Percentiles rank a stretch among this genome's conserved stretches.
Conservation (phyloP, 2,113 vertebrate genomes). For the Tenrec ecaudatus region DNA sequence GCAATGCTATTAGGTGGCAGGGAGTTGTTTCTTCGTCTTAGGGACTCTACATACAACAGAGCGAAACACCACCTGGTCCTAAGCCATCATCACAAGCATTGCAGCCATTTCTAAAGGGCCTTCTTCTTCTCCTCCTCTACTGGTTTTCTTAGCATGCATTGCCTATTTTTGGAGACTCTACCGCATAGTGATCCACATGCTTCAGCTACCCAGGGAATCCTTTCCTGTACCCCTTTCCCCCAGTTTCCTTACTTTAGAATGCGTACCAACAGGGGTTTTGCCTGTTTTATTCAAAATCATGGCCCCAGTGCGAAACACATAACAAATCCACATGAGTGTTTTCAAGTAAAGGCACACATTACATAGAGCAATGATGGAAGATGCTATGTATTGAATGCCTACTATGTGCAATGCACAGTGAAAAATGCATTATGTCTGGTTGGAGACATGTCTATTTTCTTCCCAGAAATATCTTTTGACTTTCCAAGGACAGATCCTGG, state of each 20-base stretch:
- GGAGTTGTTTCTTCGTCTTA: too few species aligned
- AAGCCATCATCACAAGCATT: too few species aligned
- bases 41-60: too few species aligned
- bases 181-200: too few species aligned
- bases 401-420: not conserved
- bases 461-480: not conserved
- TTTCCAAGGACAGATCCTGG: not conserved
- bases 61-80: too few species aligned
- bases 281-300: not conserved
- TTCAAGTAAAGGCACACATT: constrained; percentile 5
- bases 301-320: not conserved
- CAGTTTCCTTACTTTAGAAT: not conserved
- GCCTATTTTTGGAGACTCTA: not conserved
- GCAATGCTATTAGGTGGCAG: too few species aligned
- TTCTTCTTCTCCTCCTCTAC: not conserved
- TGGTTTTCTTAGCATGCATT: not conserved
- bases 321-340: not conserved
- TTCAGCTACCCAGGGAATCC: too few species aligned
- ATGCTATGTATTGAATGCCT: not conserved
- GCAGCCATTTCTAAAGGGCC: too few species aligned
- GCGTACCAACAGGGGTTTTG: not conserved
- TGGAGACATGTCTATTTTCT: not conserved
- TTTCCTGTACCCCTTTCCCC: too few species aligned
- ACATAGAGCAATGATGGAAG: not conserved
- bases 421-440: not conserved